Base-by-base conservation (phyloP, 2,888 invertebrate species). In the Saturnia japonica region DNA sequence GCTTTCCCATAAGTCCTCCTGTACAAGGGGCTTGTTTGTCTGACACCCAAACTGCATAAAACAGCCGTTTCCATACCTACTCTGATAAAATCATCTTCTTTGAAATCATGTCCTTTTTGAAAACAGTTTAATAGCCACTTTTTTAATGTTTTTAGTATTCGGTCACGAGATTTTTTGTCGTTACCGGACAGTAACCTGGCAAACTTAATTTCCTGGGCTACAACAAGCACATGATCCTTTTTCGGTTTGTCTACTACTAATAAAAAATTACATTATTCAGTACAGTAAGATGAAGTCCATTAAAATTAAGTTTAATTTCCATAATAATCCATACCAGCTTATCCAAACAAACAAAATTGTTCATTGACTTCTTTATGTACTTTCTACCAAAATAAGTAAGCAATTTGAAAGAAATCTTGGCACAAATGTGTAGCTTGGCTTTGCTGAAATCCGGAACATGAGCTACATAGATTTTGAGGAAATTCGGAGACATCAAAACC, bases 41-140 rank as follows among this genome's bases (percentile, higher is more conserved):
- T 0, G 99, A 98, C 98, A 99, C 98, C 99, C 99, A 99, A 94
- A 99, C 97, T 74, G 97, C 98, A 86, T 98, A 99, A 89, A 98
- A 99, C 9, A 99, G 91, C 0, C 99, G 99, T 85, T 98, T 99
- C 98, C 99, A 99, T 64, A 99, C n/a, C n/a, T n/a, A n/a, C 94
- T 74, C 98, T 95, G 77, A 96, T 89, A 76, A 98, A 96, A 82
- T 98, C 98, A 60, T 96, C 96, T 78, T 97, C 96, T 22, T 95
- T 95, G 79, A 98, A 97, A 96, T 97, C 95, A 80, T 96, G 95
- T 66, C 95, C 93, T 77, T 95, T 96, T 73, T 95, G 90, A 0
- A 96, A 95, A 70, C 97, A 95, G 69, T 95, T 94, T 43, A 91
- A 88, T 66, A 98, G 94, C 97, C 97, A 98, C 89, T 96, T 97